Evolutionary conservation across 1,140 invertebrate species (phyloP), one percentile per base, ranked within the genome.

Genomic region (Platorchestia sp.): DNA sequence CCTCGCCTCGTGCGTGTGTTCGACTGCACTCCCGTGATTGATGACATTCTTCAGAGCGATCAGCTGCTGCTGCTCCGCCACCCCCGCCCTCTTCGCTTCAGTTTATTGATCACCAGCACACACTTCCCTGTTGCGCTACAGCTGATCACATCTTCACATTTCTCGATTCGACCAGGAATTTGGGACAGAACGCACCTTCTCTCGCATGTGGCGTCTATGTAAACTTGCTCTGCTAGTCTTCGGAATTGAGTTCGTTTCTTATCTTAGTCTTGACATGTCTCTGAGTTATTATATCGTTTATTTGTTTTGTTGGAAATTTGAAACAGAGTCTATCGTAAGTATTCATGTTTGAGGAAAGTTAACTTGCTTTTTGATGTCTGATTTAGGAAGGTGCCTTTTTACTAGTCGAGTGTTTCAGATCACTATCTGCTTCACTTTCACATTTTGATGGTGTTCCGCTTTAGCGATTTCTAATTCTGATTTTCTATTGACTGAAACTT

Each of bases 1-100:
- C 36, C 86, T 7, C 86, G 5, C 6, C 86, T 86, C 7, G 86
- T 86, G 86, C 86, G 86, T 86, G 86, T 36, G 86, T 86, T 86
- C 87, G 41, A 44, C 91, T 47, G 91, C 91, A 47, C 91, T 93
- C 43, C 45, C 43, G 91, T 93, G 91, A 93, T 93, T 93, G 91
- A 93, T 93, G 91, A 93, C 91, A 45, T 47, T 93, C 91, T 93
- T 93, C 91, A 89, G 59, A 90, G 91, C 91, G 91, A 93, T 93
- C 91, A 93, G 91, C 91, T 93, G 91, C 91, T 93, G 45, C 45
- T 45, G 45, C 89, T 45, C 7, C 91, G 5, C 91, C 44, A 44
- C 91, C 91, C 91, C 40, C 91, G 45, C 45, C 43, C 91, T 93
- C 6, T 36, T 45, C 45, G 19, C 91, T 93, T 45, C 91, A 47